phyloP scores from a whole-genome alignment of 2,888 invertebrate genomes.

The Athalia rosae region DNA sequence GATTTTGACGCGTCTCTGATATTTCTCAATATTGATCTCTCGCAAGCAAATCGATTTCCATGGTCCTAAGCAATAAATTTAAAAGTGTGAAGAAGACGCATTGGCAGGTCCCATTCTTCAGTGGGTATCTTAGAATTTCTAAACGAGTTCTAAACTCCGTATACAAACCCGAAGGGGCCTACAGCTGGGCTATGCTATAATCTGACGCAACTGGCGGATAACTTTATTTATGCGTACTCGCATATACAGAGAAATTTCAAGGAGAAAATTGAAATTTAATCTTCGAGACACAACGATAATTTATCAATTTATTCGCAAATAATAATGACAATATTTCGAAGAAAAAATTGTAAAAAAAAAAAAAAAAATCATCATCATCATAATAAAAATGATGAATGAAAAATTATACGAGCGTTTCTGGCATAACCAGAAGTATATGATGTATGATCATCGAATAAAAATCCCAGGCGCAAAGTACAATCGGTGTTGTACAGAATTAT shows the following conservation, averaged over 20 bases:
- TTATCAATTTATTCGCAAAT: slow-evolving; percentile 23
- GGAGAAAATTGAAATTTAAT: slow-evolving; percentile 26
- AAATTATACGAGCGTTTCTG: too few relatives aligned
- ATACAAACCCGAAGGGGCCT: neutral
- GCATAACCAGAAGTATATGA: too few relatives aligned
- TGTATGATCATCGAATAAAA: too few relatives aligned
- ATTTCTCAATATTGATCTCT: slow-evolving; percentile 40
- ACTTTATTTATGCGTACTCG: slow-evolving; percentile 27
- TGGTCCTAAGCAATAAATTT: slow-evolving; percentile 21
- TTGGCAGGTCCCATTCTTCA: slow-evolving; percentile 28
- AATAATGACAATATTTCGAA: neutral
- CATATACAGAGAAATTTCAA: slow-evolving; percentile 25
- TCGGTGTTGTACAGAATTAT: too few relatives aligned
- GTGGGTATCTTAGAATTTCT: slow-evolving; percentile 33
- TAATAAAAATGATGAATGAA: too few relatives aligned
- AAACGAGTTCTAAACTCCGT: slow-evolving; percentile 35
- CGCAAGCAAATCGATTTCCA: slow-evolving; percentile 16
- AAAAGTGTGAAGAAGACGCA: slow-evolving; percentile 29
- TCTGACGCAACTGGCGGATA: slow-evolving; percentile 26
- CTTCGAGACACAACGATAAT: neutral
- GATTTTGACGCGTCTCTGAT: slow-evolving; percentile 7
- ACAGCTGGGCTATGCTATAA: slow-evolving; percentile 14
- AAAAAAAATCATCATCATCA: too few relatives aligned
- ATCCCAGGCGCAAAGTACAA: too few relatives aligned
- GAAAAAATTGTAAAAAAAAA: too few relatives aligned